A percentile compares a stretch with the other conserved stretches of the same genome.
These are phyloP conservation scores for Monomorium pharaonis DNA, from an alignment of 1,140 invertebrate genomes.

Conservation along the genomic window DNA sequence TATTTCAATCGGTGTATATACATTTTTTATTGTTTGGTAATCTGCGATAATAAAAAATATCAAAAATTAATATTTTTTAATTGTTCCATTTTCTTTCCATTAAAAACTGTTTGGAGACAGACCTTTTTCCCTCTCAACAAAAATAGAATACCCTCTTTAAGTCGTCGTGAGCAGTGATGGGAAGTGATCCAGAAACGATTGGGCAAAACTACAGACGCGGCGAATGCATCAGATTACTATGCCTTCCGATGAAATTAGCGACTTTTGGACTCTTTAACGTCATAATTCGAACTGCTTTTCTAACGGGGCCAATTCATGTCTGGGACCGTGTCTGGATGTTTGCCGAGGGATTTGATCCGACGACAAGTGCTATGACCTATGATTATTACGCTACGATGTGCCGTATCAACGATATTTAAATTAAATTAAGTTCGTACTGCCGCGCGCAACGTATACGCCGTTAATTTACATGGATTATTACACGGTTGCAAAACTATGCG, in stretches of 20 bases:
- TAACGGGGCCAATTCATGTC: conserved; percentile 46
- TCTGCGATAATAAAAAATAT: no score
- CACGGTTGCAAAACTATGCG: background rate
- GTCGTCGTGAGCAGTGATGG: conserved; percentile 45
- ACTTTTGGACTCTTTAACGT: background rate
- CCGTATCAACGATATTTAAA: conserved; percentile 15
- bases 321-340: conserved; percentile 41
- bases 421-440: conserved; percentile 14
- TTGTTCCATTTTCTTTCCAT: no score
- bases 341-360: conserved; percentile 15
- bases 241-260: conserved; percentile 20
- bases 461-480: background rate
- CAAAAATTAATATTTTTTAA: no score
- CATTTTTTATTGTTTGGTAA: no score
- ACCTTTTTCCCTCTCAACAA: no score
- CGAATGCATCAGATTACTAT: conserved; percentile 16
- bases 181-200: conserved; percentile 38
- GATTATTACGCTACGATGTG: background rate
- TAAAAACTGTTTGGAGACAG: no score
- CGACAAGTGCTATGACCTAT: conserved; percentile 32
- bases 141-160: background rate
- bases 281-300: conserved; percentile 19
- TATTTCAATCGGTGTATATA: no score
- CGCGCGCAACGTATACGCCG: background rate
- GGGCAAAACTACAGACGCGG: conserved; percentile 9